Base-by-base conservation (phyloP, 2,113 vertebrate genomes). In the Syrmaticus mikado region DNA sequence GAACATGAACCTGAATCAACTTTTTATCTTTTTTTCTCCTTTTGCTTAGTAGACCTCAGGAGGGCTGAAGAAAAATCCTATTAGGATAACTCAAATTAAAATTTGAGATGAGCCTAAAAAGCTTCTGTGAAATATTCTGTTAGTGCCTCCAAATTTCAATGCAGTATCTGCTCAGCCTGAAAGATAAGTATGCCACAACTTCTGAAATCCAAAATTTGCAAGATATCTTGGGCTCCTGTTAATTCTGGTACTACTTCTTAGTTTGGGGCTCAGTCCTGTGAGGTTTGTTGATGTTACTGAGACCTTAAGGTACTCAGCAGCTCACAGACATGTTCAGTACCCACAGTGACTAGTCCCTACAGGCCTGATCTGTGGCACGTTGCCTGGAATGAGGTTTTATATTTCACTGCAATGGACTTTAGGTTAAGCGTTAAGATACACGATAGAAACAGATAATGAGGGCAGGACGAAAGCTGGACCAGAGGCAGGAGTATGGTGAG, bases 1-100 rank as follows among this genome's bases (percentile, higher is more conserved):
- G 92, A 96, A 92, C 83, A 61, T 61, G 62, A 94, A 94, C 72
- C 72, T 94, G 93, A 97, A 96, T 97, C 93, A 95, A 89, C 86
- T 93, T 95, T 88, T 89, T 77, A 72, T 71, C 21, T 22, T 43
- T 72, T 66, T 41, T 13, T 64, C 38, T 53, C 58, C 52, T 55
- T 18, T 20, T 3, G 6, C 10, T 57, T 57, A 67, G 60, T n/a
- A 70, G 27, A 65, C 27, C 62, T n/a, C 80, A 80, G 43, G 90
- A 80, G 87, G 17, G 32, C 50, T 88, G 58, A 64, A 8, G 9
- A 19, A 52, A 96, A 96, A 92, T 28, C 66, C 77, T 93, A 19
- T 84, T 90, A 90, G 65, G 61, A 68, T 72, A 83, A 70, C 34
- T 43, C 6, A 90, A 79, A 90, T 64, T 16, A 86, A 90, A 82